These are phyloP conservation scores for Xenentodon cancila DNA, from an alignment of 2,797 vertebrate genomes.

Conservation along the genomic window DNA sequence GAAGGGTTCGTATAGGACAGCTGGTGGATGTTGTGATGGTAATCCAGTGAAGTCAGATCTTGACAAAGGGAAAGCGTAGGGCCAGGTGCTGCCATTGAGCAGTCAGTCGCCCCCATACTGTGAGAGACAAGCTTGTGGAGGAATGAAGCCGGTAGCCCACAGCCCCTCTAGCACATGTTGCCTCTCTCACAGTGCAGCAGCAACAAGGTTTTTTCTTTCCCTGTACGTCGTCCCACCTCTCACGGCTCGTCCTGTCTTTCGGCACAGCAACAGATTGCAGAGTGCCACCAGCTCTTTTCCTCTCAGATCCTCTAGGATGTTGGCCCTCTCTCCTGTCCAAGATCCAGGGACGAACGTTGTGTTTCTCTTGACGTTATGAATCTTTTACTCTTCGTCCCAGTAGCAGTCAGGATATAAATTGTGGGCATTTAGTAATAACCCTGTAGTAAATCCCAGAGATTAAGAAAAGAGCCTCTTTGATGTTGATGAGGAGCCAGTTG, in stretches of 20 bases:
- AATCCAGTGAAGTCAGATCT: conserved; percentile 87
- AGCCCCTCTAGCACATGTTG: conserved; percentile 75
- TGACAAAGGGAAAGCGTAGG: conserved; percentile 85
- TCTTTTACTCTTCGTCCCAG: conserved; percentile 64
- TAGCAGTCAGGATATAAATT: conserved; percentile 72
- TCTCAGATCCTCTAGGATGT: conserved; percentile 24
- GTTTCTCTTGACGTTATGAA: conserved; percentile 60
- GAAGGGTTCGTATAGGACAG: conserved; percentile 78
- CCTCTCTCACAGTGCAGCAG: conserved; percentile 68
- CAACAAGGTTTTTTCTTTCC: conserved; percentile 49
- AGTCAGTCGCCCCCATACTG: conserved; percentile 83
- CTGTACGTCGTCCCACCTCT: conserved; percentile 31
- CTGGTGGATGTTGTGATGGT: conserved; percentile 92
- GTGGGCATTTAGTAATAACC: conserved; percentile 70
- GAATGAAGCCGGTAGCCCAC: conserved; percentile 75
- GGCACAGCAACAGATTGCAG: conserved; percentile 47
- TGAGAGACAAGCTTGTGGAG: conserved; percentile 82
- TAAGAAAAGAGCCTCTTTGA: conserved; percentile 63
- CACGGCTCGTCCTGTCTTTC: conserved; percentile 50
- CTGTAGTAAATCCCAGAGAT: conserved; percentile 64
- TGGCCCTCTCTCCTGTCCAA: conserved; percentile 25
- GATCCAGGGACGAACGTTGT: conserved; percentile 38
- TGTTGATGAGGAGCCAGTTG: conserved; percentile 58
- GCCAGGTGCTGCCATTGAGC: conserved; percentile 89
- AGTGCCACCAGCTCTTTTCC: conserved; percentile 44